Percentiles rank a stretch among this genome's conserved stretches.
phyloP scores from a whole-genome alignment of 2,113 vertebrate species.

The Barnardius zonarius region DNA sequence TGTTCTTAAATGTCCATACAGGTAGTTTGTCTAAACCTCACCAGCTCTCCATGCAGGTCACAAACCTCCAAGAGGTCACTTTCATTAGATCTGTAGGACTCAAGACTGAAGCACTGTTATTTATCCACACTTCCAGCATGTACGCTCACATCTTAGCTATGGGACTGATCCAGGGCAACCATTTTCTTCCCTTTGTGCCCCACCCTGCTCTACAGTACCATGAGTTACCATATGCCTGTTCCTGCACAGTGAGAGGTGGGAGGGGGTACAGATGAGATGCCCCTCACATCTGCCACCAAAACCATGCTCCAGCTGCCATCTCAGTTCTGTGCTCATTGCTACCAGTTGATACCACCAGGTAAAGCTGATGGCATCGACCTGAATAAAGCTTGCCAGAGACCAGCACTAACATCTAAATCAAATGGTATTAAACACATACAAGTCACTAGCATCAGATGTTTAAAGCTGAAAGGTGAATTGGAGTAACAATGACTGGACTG shows the following conservation, averaged over 20 bases:
- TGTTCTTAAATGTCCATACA: not conserved
- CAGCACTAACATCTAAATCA: not conserved
- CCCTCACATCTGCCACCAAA: not conserved
- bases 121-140: not conserved
- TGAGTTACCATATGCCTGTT: not conserved
- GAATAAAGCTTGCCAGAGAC: not conserved
- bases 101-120: not conserved
- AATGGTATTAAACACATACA: not conserved
- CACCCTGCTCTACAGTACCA: not conserved
- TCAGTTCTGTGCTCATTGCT: not conserved
- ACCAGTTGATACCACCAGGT: not conserved
- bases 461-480: not conserved
- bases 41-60: not conserved
- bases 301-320: not conserved
- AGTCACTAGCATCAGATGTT: not conserved
- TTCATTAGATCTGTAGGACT: not conserved
- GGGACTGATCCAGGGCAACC: not conserved
- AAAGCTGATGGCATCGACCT: not conserved
- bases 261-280: not conserved
- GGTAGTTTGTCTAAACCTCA: not conserved
- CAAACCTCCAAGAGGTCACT: not conserved
- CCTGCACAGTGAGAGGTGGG: no score
- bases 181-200: not conserved
- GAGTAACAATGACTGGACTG: not conserved
- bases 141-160: not conserved